phyloP scores from a whole-genome alignment of 1,140 invertebrate species.

The Sycobia sp. region DNA sequence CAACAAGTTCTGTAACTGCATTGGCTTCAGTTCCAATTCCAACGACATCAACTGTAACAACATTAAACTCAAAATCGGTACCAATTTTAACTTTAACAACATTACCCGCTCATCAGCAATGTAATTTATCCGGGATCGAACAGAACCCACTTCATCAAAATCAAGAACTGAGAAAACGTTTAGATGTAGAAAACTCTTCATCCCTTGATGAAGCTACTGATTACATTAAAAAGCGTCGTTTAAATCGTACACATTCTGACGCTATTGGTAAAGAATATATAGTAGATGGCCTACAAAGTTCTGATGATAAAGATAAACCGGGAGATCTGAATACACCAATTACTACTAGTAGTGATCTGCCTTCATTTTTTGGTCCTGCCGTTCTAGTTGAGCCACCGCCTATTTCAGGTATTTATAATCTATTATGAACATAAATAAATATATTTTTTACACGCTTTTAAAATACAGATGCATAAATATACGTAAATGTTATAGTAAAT shows the following conservation, averaged over 20 bases:
- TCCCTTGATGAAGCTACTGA: neutral
- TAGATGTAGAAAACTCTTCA: neutral
- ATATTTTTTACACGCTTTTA: neutral
- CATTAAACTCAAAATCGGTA: constrained; percentile 13
- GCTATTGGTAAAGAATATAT: constrained; percentile 48
- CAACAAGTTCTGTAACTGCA: neutral
- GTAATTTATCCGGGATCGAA: neutral
- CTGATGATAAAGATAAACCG: constrained; percentile 65
- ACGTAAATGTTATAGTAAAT: neutral
- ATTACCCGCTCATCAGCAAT: constrained; percentile 13
- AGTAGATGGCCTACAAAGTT: constrained; percentile 45
- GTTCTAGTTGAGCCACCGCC: constrained; percentile 82
- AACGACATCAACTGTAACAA: constrained; percentile 5
- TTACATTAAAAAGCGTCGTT: constrained; percentile 19
- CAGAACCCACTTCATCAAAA: neutral
- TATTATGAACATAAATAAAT: neutral
- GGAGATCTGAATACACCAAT: constrained; percentile 80
- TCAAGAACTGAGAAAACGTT: neutral
- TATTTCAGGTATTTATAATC: constrained; percentile 73
- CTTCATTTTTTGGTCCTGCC: constrained; percentile 77
- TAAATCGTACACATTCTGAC: constrained; percentile 8
- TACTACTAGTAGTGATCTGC: constrained; percentile 77
- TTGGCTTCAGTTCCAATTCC: constrained; percentile 4
- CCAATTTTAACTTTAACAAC: neutral
- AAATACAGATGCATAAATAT: neutral